Evolutionary conservation across 2,888 invertebrate species (phyloP).

Genomic region (Ichneumoninae sp.): DNA sequence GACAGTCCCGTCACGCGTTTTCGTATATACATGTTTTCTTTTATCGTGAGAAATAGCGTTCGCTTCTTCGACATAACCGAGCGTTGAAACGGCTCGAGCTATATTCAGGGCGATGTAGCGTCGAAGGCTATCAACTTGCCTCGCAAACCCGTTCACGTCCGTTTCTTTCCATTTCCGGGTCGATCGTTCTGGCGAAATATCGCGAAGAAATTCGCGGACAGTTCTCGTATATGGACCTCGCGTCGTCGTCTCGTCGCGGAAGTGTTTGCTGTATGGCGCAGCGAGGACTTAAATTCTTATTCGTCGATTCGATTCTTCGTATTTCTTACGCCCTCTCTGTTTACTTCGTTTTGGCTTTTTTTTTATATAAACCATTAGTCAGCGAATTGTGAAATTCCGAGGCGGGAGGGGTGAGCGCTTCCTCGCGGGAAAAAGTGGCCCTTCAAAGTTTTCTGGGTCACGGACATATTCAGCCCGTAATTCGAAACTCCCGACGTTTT

Average conservation of each 20-base stretch:
- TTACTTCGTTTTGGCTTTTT: neutral
- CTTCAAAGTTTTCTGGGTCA: slow-evolving; percentile 56
- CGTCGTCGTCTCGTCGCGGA: neutral
- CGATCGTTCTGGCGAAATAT: slow-evolving; percentile 41
- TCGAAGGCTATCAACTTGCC: slow-evolving; percentile 58
- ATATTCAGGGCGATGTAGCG: slow-evolving; percentile 22
- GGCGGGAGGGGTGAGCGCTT: neutral
- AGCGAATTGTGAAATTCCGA: slow-evolving; percentile 21
- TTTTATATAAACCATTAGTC: slow-evolving; percentile 39
- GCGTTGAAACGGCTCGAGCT: slow-evolving; percentile 33
- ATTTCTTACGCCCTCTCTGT: neutral
- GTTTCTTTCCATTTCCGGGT: slow-evolving; percentile 61
- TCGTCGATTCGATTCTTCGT: neutral
- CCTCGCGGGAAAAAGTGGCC: neutral
- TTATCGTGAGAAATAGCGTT: slow-evolving; percentile 51
- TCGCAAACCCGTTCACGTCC: slow-evolving; percentile 58
- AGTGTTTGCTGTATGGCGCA: slow-evolving; percentile 7
- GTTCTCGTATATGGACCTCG: slow-evolving; percentile 31
- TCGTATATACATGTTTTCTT: slow-evolving; percentile 33
- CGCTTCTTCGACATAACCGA: slow-evolving; percentile 16
- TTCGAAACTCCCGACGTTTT: slow-evolving; percentile 39
- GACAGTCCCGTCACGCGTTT: neutral
- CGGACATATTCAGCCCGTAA: slow-evolving; percentile 28
- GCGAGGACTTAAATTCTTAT: neutral
- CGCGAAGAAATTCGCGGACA: slow-evolving; percentile 30